Base-by-base conservation (phyloP, 2,113 vertebrate genomes). In the Puma concolor region DNA sequence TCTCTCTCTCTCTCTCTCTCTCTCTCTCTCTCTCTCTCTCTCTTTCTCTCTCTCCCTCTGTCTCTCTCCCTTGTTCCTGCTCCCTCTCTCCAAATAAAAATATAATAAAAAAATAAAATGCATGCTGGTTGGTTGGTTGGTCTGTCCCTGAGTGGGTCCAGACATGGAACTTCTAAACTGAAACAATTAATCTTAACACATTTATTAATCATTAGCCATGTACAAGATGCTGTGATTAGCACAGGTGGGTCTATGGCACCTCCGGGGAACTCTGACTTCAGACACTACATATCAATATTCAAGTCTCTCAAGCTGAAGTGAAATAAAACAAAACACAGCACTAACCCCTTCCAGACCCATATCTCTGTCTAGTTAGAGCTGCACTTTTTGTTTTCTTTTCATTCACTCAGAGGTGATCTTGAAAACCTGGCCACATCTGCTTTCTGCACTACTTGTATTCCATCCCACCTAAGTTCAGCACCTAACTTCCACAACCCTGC, bases 401-500 rank as follows among this genome's bases (percentile, higher is more conserved):
- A 2, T 54, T 33, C 19, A 10, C 23, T 33, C 21, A 31, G 21
- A 67, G 7, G 25, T 33, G 15, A 14, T 1, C 57, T 77, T 3
- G 23, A 10, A 38, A 33, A 6, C 14, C 44, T 11, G 33, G 19
- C 5, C 66, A 25, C 19, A 4, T 54, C 29, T 66, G 41, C 41
- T 44, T 29, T 25, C 48, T 44, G n/a, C 7, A 29, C 1, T 21
- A n/a, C 48, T 36, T 0, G 2, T 77, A 48, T 12, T 48, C 36
- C 8, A 3, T 38, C 44, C 14, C 17, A 15, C 7, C 11, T 31
- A 7, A 38, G n/a, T 33, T 91, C 25, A 1, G 21, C 0, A 23
- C 19, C 14, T 1, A 7, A 33, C 63, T 66, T n/a, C 63, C 12
- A 36, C 11, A 21, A 15, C 16, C 33, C 8, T 1, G 0, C 0